Evolutionary conservation across 2,888 invertebrate genomes (phyloP).

Genomic region (Pyrrhia umbra): DNA sequence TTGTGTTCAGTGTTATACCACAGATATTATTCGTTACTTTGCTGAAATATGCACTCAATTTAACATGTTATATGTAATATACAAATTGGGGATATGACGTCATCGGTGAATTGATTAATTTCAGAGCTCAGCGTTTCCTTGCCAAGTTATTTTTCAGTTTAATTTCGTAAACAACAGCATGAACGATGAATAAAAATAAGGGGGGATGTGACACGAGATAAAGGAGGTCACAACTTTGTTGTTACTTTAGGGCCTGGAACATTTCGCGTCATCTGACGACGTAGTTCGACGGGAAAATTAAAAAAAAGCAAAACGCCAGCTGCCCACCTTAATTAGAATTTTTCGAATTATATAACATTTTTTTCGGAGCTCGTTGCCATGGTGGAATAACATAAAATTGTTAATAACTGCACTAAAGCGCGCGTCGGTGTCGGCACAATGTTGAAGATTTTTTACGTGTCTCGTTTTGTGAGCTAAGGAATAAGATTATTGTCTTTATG

Average conservation of each 20-base stretch:
- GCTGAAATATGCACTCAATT: conserved; percentile 17
- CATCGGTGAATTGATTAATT: conserved; percentile 36
- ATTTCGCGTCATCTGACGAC: conserved; percentile 83
- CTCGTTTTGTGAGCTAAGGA: conserved; percentile 22
- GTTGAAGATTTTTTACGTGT: conserved; percentile 48
- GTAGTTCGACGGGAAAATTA: conserved; percentile 85
- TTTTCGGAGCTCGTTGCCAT: conserved; percentile 71
- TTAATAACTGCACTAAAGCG: conserved; percentile 68
- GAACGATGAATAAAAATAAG: conserved; percentile 63
- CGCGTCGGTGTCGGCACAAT: conserved; percentile 44
- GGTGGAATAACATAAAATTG: conserved; percentile 67
- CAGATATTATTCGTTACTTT: conserved; percentile 31
- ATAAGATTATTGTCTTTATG: conserved; percentile 23
- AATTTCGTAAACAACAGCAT: conserved; percentile 56
- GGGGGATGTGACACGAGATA: conserved; percentile 68
- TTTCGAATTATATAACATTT: conserved; percentile 84
- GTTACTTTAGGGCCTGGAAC: conserved; percentile 74
- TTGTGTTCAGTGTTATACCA: conserved; percentile 37
- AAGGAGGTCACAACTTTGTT: conserved; percentile 77
- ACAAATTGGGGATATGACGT: conserved; percentile 11
- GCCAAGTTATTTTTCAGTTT: conserved; percentile 27
- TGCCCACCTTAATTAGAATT: conserved; percentile 88
- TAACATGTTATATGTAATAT: conserved; percentile 14
- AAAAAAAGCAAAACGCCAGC: conserved; percentile 83
- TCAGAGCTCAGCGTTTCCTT: conserved; percentile 1